Evolutionary conservation across 1,140 invertebrate species (phyloP).

Genomic region (Meloidogyne exigua): DNA sequence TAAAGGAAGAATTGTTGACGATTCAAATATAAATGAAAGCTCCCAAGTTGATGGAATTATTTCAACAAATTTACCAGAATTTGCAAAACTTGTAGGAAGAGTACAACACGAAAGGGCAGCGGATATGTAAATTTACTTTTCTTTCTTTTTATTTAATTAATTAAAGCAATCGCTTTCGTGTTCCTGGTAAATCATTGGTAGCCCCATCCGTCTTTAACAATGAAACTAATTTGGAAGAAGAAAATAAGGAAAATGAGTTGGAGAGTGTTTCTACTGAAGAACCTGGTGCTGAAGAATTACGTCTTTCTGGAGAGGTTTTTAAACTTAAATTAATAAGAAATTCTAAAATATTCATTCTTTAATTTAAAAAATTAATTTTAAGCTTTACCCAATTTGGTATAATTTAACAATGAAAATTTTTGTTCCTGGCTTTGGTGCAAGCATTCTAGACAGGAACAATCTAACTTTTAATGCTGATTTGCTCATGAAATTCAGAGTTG

Average conservation of each 20-base stretch:
- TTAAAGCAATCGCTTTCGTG: constrained; percentile 15
- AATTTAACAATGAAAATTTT: constrained; percentile 53
- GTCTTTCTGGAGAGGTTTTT: constrained; percentile 37
- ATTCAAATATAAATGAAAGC: not conserved
- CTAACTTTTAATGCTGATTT: constrained; percentile 50
- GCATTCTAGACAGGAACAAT: constrained; percentile 42
- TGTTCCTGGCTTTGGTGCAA: constrained; percentile 46
- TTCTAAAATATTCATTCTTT: no score
- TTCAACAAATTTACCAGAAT: constrained; percentile 11
- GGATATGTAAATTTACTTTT: not conserved
- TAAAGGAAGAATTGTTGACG: not conserved
- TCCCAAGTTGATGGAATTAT: not conserved
- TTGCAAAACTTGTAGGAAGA: constrained; percentile 9
- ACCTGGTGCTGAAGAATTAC: constrained; percentile 43
- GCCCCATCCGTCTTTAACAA: not conserved
- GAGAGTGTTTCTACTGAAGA: constrained; percentile 21
- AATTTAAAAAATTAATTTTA: not conserved
- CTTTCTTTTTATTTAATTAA: not conserved
- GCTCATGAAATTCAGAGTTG: constrained; percentile 46
- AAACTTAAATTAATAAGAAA: not conserved
- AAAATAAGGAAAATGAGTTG: not conserved
- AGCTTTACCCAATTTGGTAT: constrained; percentile 46
- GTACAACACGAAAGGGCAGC: not conserved
- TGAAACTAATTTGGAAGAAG: constrained; percentile 6
- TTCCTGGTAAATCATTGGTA: constrained; percentile 12